Percentiles rank a stretch among this genome's conserved stretches.
Conservation (phyloP, 2,888 invertebrate genomes). For the Aspidiotus rigidus region DNA sequence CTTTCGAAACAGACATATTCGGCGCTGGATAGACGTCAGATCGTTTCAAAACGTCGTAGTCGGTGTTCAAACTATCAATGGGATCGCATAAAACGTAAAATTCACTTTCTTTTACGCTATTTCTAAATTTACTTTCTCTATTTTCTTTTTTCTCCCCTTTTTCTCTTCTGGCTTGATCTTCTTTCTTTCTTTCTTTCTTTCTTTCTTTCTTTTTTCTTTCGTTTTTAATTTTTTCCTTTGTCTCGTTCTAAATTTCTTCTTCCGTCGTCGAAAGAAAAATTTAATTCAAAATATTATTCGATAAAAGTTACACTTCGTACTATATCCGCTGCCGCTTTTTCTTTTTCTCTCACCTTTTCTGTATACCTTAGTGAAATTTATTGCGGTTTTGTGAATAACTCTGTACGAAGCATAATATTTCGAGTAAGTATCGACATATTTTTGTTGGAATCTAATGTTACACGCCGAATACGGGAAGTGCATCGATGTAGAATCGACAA, state of each 20-base stretch:
- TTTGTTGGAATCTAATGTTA: no score
- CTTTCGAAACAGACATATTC: slow-evolving; percentile 15
- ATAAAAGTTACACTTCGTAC: neutral
- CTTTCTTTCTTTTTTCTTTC: slow-evolving; percentile 10
- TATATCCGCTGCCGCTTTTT: neutral
- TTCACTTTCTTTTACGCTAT: slow-evolving; percentile 33
- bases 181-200: slow-evolving; percentile 11
- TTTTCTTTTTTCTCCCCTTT: slow-evolving; percentile 12
- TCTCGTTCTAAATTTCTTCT: neutral
- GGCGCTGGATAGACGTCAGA: slow-evolving; percentile 31
- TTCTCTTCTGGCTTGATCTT: slow-evolving; percentile 8
- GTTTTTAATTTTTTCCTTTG: slow-evolving; percentile 10
- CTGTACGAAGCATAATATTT: no score
- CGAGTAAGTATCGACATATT: no score
- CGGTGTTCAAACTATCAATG: slow-evolving; percentile 33
- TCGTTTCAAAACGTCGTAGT: slow-evolving; percentile 32
- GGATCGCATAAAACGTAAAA: slow-evolving; percentile 33
- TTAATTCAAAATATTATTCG: neutral
- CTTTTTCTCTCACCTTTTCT: neutral
- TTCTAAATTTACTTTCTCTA: slow-evolving; percentile 27
- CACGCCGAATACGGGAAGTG: no score
- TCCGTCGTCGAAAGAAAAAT: neutral
- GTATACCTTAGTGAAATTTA: no score
- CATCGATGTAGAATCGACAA: no score
- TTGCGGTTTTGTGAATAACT: no score